Evolutionary conservation across 2,113 vertebrate genomes (phyloP).

Genomic region (Mesocricetus auratus): DNA sequence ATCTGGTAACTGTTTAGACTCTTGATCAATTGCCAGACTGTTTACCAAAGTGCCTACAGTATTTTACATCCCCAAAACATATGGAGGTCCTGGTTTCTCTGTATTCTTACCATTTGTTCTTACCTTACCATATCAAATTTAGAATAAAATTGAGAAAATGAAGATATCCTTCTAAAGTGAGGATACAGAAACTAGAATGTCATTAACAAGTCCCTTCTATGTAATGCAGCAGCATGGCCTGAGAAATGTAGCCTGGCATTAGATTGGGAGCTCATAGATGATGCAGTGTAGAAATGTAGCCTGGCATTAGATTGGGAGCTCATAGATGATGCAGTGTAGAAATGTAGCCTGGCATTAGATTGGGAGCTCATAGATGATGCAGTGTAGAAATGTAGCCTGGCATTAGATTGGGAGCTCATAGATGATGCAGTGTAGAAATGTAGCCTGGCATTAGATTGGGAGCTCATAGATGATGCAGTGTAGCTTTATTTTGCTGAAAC

Average conservation of each 20-base stretch:
- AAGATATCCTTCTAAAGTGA: slow-evolving; percentile 9
- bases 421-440: not conserved
- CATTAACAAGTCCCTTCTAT: not conserved
- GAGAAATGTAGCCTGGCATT: not conserved
- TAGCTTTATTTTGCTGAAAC: slow-evolving; percentile 25
- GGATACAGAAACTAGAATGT: not conserved
- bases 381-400: not conserved
- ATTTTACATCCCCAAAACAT: not conserved
- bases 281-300: not conserved
- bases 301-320: not conserved
- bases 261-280: not conserved
- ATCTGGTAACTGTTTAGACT: slow-evolving; percentile 3
- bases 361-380: not conserved
- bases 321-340: not conserved
- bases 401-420: not conserved
- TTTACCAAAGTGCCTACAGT: slow-evolving; percentile 6
- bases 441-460: not conserved
- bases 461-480: not conserved
- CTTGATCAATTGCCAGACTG: not conserved
- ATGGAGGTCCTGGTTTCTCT: not conserved
- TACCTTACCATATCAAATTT: slow-evolving; percentile 6
- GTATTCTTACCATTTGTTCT: not conserved
- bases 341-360: not conserved
- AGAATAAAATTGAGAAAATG: slow-evolving; percentile 40
- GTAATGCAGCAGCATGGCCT: not conserved